Evolutionary conservation across 2,888 invertebrate genomes (phyloP), one percentile per base, ranked within the genome.

Genomic region (Seira sanloemensis): DNA sequence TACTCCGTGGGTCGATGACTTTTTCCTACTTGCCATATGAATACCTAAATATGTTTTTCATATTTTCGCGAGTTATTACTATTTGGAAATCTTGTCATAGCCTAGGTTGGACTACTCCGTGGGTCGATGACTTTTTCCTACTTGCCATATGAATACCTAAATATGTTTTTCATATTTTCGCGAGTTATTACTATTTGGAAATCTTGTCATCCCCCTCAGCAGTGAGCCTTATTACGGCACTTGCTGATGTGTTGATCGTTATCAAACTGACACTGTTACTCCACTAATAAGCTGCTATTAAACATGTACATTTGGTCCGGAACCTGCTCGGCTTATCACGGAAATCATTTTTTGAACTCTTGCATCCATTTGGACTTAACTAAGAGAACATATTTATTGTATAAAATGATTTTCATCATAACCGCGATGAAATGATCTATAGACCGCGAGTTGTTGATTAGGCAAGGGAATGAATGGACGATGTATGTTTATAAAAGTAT

Each of bases 401-500:
- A 37, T 37, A 12, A 7, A 37, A 12, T 50, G 50, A 50, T 50
- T 18, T 2, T 50, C 2, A 50, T 50, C 50, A 50, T n/a, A 50
- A 7, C n/a, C 50, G 37, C 4, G 12, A 37, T 37, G 37, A 37
- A 37, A 37, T 37, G n/a, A n/a, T n/a, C n/a, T n/a, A n/a, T 37
- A 4, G 37, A 37, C 12, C 37, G 2, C 16, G 50, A n/a, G 16
- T 18, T n/a, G n/a, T 50, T 50, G 16, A 50, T 73, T 62, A 73
- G 69, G 69, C 37, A 69, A 69, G 69, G 69, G 50, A 69, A 69
- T 16, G 69, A 69, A 69, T 69, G 69, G 21, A 37, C 54, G 19
- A 26, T 54, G 54, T 54, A 19, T 54, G n/a, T 12, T 50, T 58
- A 68, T 74, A 80, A 75, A 74, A 74, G 74, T 58, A 80, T 68